Percentiles rank a stretch among this genome's conserved stretches.
Conservation (phyloP, 2,888 invertebrate species). For the Thymelicus lineola region DNA sequence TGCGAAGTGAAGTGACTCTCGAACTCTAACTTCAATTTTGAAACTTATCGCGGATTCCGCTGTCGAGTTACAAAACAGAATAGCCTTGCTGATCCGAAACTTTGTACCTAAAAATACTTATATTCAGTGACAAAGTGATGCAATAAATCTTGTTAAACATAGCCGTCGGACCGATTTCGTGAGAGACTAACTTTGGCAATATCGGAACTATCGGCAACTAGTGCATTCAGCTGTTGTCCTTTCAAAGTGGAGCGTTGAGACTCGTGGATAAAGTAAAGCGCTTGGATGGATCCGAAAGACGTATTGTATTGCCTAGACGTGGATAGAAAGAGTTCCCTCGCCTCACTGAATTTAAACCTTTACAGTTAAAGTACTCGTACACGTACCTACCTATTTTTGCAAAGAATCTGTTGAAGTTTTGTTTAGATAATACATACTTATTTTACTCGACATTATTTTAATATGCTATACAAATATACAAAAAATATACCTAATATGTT, state of each 20-base stretch:
- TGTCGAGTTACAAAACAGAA: too few relatives aligned
- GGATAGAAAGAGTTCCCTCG: neutral
- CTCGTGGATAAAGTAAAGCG: constrained; percentile 26
- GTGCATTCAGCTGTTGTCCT: constrained; percentile 48
- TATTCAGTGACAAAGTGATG: constrained; percentile 9
- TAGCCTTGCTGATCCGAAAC: neutral
- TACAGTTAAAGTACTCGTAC: too few relatives aligned
- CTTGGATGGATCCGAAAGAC: constrained; percentile 20
- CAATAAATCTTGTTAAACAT: constrained; percentile 42
- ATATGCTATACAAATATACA: too few relatives aligned
- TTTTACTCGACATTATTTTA: too few relatives aligned
- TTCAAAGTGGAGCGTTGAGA: constrained; percentile 38
- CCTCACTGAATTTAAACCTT: too few relatives aligned
- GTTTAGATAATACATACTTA: too few relatives aligned
- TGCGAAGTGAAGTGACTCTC: too few relatives aligned
- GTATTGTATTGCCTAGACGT: constrained; percentile 29
- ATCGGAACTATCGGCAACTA: constrained; percentile 47
- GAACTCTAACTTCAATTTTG: too few relatives aligned
- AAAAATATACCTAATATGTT: too few relatives aligned
- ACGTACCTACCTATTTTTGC: too few relatives aligned
- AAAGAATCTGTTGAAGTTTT: too few relatives aligned
- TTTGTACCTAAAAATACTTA: neutral
- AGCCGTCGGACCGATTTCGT: constrained; percentile 41
- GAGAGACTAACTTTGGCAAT: constrained; percentile 51
- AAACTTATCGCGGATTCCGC: too few relatives aligned